A percentile compares a stretch with the other conserved stretches of the same genome.
Evolutionary conservation across 2,888 invertebrate species (phyloP).

Genomic region (Dermolepida albohirtum): DNA sequence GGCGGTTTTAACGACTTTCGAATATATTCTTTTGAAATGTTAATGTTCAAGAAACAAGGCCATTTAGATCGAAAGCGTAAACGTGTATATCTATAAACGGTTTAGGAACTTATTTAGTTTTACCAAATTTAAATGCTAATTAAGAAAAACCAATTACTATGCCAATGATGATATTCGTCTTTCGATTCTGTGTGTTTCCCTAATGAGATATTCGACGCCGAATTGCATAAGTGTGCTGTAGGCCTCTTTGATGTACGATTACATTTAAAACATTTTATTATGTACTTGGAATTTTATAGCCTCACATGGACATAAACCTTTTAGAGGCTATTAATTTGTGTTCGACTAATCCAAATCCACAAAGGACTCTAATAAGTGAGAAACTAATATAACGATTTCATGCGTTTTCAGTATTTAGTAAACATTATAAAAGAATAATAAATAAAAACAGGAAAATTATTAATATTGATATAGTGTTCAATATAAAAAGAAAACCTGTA

Average conservation of each 20-base stretch:
- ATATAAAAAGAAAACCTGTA: too few relatives aligned
- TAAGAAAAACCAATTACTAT: slow-evolving; percentile 27
- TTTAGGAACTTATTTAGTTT: slow-evolving; percentile 16
- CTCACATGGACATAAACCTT: slow-evolving; percentile 42
- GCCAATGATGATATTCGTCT: slow-evolving; percentile 3
- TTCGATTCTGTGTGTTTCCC: slow-evolving; percentile 13
- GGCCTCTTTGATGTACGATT: slow-evolving; percentile 44
- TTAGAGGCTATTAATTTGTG: slow-evolving; percentile 45
- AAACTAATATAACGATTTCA: slow-evolving; percentile 21
- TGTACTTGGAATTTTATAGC: slow-evolving; percentile 43
- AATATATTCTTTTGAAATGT: slow-evolving; percentile 25
- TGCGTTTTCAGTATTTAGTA: slow-evolving; percentile 27
- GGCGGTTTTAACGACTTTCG: slow-evolving; percentile 3
- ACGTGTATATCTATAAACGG: neutral
- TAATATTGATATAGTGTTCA: too few relatives aligned
- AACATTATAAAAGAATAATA: slow-evolving; percentile 23
- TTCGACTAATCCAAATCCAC: slow-evolving; percentile 34
- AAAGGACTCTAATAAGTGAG: slow-evolving; percentile 4
- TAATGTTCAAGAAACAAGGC: slow-evolving; percentile 1
- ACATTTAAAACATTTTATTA: slow-evolving; percentile 44
- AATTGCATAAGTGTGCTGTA: slow-evolving; percentile 26
- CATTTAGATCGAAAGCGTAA: neutral
- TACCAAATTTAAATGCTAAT: slow-evolving; percentile 33
- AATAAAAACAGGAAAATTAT: neutral
- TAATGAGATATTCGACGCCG: slow-evolving; percentile 32